These are phyloP conservation scores for Nautilus pompilius DNA, from an alignment of 1,140 invertebrate species.

Conservation along the genomic window DNA sequence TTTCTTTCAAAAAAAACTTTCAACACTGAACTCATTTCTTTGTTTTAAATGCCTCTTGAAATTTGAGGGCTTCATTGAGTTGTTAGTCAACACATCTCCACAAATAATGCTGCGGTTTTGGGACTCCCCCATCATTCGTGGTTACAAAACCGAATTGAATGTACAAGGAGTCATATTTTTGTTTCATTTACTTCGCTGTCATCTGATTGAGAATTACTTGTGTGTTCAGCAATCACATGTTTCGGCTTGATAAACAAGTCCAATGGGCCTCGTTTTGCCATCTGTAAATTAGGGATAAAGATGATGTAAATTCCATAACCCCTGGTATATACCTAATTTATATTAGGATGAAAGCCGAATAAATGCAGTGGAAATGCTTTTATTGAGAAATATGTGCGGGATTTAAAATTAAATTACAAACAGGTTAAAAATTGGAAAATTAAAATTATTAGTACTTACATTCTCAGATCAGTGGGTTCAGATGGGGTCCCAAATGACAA, in stretches of 20 bases:
- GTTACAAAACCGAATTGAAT: not conserved
- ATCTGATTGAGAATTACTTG: not conserved
- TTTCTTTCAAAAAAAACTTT: not conserved
- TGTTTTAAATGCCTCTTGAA: not conserved
- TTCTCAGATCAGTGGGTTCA: too few relatives aligned
- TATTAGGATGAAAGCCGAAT: too few relatives aligned
- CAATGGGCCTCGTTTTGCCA: not conserved
- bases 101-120: not conserved
- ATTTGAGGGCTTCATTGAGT: slow-evolving; percentile 1
- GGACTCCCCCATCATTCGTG: not conserved
- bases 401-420: too few relatives aligned
- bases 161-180: not conserved
- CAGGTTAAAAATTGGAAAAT: too few relatives aligned
- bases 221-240: not conserved
- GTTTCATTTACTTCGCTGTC: too few relatives aligned
- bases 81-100: not conserved
- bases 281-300: not conserved
- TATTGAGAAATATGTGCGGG: too few relatives aligned
- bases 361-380: too few relatives aligned
- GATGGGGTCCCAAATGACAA: too few relatives aligned
- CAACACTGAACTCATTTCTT: not conserved
- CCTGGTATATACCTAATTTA: too few relatives aligned
- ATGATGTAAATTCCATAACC: not conserved
- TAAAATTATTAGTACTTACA: too few relatives aligned
- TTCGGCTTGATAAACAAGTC: slow-evolving; percentile 1